Evolutionary conservation across 2,797 vertebrate species (phyloP).

Genomic region (Heliangelus exortis): DNA sequence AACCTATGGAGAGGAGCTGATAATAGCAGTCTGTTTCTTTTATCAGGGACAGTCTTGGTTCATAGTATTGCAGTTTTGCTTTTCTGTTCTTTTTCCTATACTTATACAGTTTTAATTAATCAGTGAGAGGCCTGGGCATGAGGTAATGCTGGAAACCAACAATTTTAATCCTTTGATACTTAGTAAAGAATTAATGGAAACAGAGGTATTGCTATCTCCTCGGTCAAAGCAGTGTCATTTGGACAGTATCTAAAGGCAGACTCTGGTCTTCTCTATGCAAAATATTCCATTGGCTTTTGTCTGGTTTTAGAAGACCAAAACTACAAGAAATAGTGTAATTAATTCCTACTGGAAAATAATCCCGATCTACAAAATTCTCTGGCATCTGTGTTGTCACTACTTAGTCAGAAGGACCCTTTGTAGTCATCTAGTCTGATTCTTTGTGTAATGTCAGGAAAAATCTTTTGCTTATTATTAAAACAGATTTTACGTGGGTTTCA

Average conservation of each 20-base stretch:
- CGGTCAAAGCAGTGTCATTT: constrained; percentile 23
- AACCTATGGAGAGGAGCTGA: constrained; percentile 42
- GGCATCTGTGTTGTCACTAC: not conserved
- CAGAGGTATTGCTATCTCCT: constrained; percentile 39
- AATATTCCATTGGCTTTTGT: constrained; percentile 29
- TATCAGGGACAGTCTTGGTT: constrained; percentile 16
- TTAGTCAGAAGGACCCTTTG: not conserved
- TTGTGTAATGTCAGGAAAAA: not conserved
- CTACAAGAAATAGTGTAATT: constrained; percentile 12
- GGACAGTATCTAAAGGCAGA: not conserved
- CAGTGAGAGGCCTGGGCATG: not conserved
- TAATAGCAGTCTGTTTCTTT: constrained; percentile 50
- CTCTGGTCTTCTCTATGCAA: constrained; percentile 6
- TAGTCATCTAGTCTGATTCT: not conserved
- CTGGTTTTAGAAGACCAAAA: constrained; percentile 5
- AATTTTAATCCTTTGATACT: constrained; percentile 35
- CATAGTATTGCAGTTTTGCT: not conserved
- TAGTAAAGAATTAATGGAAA: constrained; percentile 27
- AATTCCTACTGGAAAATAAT: not conserved
- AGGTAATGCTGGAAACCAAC: constrained; percentile 45
- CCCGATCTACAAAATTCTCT: not conserved
- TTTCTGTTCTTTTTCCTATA: constrained; percentile 36
- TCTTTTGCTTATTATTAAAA: not conserved
- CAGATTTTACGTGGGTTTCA: constrained; percentile 6
- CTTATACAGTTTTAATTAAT: constrained; percentile 45